Percentiles rank a stretch among this genome's conserved stretches.
phyloP scores from a whole-genome alignment of 2,888 invertebrate genomes.

The Archips xylosteana region DNA sequence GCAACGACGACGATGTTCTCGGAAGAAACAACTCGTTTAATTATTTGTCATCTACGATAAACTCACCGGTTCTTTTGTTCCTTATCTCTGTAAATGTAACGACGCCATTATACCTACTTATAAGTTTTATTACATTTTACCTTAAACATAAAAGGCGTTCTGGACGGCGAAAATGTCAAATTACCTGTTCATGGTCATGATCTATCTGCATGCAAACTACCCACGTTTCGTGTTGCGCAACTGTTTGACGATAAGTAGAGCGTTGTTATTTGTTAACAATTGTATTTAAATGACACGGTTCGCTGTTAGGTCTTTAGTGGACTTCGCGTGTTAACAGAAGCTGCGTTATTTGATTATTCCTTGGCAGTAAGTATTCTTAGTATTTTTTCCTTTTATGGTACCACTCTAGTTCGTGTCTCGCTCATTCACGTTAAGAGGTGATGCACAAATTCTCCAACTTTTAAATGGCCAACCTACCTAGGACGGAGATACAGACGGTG shows the following conservation, averaged over 20 bases:
- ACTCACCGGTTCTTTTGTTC: slow-evolving; percentile 32
- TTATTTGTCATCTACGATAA: slow-evolving; percentile 13
- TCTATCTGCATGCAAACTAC: slow-evolving; percentile 9
- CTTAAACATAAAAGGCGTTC: slow-evolving; percentile 13
- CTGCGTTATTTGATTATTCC: slow-evolving; percentile 1
- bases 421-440: neutral
- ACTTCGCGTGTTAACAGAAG: slow-evolving; percentile 27
- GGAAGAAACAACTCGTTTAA: neutral
- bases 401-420: neutral
- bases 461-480: too few species aligned
- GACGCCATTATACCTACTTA: slow-evolving; percentile 19
- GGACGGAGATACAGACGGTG: too few species aligned
- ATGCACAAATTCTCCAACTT: too few species aligned
- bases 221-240: slow-evolving; percentile 17
- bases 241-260: slow-evolving; percentile 22
- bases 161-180: slow-evolving; percentile 11
- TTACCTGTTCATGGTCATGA: slow-evolving; percentile 20
- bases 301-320: neutral
- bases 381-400: neutral
- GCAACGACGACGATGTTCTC: neutral
- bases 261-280: slow-evolving; percentile 15
- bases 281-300: slow-evolving; percentile 33
- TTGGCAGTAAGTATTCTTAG: neutral
- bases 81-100: slow-evolving; percentile 16
- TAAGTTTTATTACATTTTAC: slow-evolving; percentile 25